Conservation (phyloP, 2,888 invertebrate genomes). For the Drosophila mulleri region DNA sequence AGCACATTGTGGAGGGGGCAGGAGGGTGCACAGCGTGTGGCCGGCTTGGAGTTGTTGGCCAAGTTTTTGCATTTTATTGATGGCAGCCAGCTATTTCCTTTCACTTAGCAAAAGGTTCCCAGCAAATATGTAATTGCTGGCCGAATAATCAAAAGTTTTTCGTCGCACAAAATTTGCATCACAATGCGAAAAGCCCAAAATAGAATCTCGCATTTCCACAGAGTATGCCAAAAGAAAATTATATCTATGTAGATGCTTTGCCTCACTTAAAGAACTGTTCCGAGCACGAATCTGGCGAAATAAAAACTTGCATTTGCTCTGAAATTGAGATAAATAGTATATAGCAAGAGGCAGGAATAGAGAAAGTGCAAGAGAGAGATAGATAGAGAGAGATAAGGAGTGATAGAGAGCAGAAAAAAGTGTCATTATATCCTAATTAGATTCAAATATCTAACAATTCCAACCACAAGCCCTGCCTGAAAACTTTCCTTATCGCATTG, state of each 20-base stretch:
- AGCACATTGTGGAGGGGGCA: background rate
- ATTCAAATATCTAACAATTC: slow-evolving; percentile 74
- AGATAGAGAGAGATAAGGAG: background rate
- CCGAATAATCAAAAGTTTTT: slow-evolving; percentile 38
- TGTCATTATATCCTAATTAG: slow-evolving; percentile 77
- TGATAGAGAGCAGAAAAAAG: slow-evolving; percentile 44
- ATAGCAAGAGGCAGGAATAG: background rate
- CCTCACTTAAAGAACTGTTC: background rate
- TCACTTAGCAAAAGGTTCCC: slow-evolving; percentile 12
- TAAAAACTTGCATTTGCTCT: slow-evolving; percentile 11
- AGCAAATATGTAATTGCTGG: slow-evolving; percentile 45
- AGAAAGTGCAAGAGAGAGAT: background rate
- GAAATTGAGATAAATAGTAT: slow-evolving; percentile 27
- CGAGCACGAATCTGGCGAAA: background rate
- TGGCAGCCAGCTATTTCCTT: slow-evolving; percentile 31
- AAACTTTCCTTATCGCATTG: slow-evolving; percentile 70
- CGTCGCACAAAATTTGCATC: slow-evolving; percentile 34
- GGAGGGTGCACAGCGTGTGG: slow-evolving; percentile 45
- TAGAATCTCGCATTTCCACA: background rate
- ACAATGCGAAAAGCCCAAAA: slow-evolving; percentile 26
- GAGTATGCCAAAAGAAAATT: background rate
- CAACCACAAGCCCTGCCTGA: slow-evolving; percentile 62
- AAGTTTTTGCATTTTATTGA: slow-evolving; percentile 69
- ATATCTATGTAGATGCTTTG: background rate
- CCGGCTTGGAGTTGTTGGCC: slow-evolving; percentile 40